phyloP scores from a whole-genome alignment of 2,888 invertebrate species.

The Pimpla rufipes region DNA sequence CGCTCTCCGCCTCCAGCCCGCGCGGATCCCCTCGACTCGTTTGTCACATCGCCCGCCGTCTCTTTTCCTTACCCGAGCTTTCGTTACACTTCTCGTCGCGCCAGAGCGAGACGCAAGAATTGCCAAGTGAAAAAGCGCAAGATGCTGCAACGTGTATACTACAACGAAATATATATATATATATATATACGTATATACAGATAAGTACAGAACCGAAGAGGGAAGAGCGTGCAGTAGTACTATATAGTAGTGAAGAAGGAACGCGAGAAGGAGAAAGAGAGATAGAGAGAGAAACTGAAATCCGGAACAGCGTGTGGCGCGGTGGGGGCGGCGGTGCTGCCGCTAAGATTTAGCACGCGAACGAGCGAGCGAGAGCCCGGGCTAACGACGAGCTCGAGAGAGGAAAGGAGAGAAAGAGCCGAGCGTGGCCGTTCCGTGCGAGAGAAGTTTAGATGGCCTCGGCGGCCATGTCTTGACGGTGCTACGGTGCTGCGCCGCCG shows the following conservation, averaged over 20 bases:
- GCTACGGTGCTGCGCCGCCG: conserved; percentile 70
- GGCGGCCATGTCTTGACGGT: conserved; percentile 81
- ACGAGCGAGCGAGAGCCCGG: conserved; percentile 42
- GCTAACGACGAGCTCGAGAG: conserved; percentile 29
- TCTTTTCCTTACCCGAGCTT: not conserved
- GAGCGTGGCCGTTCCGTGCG: conserved; percentile 56
- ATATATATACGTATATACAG: conserved; percentile 8
- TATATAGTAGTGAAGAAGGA: conserved; percentile 16
- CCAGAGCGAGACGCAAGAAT: conserved; percentile 5
- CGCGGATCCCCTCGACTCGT: not conserved
- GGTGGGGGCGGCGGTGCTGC: conserved; percentile 38
- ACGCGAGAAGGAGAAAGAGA: conserved; percentile 28
- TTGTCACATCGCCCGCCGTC: conserved; percentile 1
- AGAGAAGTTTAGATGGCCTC: conserved; percentile 82
- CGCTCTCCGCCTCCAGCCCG: not conserved
- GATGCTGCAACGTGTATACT: not conserved
- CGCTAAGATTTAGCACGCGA: conserved; percentile 34
- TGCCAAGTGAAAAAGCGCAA: conserved; percentile 12
- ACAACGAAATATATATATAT: conserved; percentile 10
- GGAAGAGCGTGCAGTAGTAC: not conserved
- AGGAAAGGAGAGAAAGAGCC: conserved; percentile 54
- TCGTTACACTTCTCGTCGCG: not conserved
- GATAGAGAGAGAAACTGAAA: conserved; percentile 54
- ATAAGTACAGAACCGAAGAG: not conserved
- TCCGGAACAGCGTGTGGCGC: conserved; percentile 51